Evolutionary conservation across 2,113 vertebrate genomes (phyloP), one percentile per base, ranked within the genome.

Genomic region (Equus quagga): DNA sequence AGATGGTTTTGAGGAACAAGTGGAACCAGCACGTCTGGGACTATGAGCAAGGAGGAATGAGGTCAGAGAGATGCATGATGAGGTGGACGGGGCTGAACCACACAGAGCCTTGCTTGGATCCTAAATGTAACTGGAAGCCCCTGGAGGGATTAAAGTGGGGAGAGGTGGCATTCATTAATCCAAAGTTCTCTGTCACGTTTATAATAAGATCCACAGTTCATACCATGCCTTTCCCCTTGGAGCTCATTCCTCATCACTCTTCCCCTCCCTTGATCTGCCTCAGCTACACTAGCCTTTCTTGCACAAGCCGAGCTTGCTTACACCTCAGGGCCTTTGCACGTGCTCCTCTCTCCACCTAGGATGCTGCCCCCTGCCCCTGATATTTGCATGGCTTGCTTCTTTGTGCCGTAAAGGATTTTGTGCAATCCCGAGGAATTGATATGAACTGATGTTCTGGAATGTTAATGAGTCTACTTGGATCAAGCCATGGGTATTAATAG

Each of bases 11-110:
- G 28, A 51, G 26, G 41, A 75, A 15, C 2, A 28, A 54, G 54
- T n/a, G 0, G 0, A 64, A 69, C 24, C 1, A 0, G 8, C 3
- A 1, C 1, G 51, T 56, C 33, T 60, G 21, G n/a, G 24, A 31
- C 36, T n/a, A 11, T 15, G 70, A 78, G 64, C 12, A 67, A 44
- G 17, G 21, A 70, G 19, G 44, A 85, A 36, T 6, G 21, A 81
- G 7, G 79, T 21, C 56, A 46, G 23, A 49, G 31, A 62, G 21
- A 23, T 12, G 9, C 31, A 23, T 58, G 62, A 26, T 5, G 44
- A 76, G 19, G 21, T n/a, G 33, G 41, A 18, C 2, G 33, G 41
- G 2, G 24, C 14, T 1, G 0, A 56, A 15, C 31, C 11, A 49
- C 12, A 17, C 2, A 31, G 28, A 46, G 23, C 15, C 44, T 64